phyloP scores from a whole-genome alignment of 2,797 vertebrate genomes.

The Siniperca undulata region DNA sequence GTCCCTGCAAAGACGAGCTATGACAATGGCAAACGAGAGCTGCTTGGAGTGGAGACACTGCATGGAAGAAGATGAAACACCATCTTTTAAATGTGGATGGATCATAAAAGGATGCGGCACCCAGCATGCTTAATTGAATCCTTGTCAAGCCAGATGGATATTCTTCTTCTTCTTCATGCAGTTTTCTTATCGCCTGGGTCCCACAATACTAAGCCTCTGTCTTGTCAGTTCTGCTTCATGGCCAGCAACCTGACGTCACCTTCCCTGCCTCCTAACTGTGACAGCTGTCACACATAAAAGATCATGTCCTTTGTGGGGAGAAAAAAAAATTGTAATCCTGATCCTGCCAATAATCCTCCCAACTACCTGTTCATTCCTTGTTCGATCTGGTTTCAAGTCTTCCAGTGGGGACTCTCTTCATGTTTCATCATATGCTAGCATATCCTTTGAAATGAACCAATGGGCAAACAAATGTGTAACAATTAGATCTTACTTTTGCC shows the following conservation, averaged over 20 bases:
- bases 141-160: slow-evolving; percentile 54
- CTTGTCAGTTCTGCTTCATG: slow-evolving; percentile 44
- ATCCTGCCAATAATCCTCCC: slow-evolving; percentile 48
- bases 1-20: slow-evolving; percentile 18
- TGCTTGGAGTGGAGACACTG: slow-evolving; percentile 26
- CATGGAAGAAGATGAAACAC: slow-evolving; percentile 26
- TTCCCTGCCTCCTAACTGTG: slow-evolving; percentile 29
- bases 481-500: slow-evolving; percentile 2
- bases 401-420: slow-evolving; percentile 36
- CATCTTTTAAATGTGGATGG: slow-evolving; percentile 42
- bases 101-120: slow-evolving; percentile 36
- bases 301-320: slow-evolving; percentile 44
- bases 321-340: slow-evolving; percentile 40
- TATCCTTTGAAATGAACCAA: slow-evolving; percentile 23
- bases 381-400: slow-evolving; percentile 36
- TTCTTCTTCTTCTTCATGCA: slow-evolving; percentile 34
- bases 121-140: slow-evolving; percentile 42
- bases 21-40: slow-evolving; percentile 23
- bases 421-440: slow-evolving; percentile 4
- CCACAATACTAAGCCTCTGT: slow-evolving; percentile 42
- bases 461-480: slow-evolving; percentile 28
- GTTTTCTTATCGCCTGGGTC: slow-evolving; percentile 30
- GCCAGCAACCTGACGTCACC: slow-evolving; percentile 35
- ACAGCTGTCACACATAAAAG: slow-evolving; percentile 50
- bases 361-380: slow-evolving; percentile 3